phyloP scores from a whole-genome alignment of 2,113 vertebrate species.

The Marmota flaviventris region DNA sequence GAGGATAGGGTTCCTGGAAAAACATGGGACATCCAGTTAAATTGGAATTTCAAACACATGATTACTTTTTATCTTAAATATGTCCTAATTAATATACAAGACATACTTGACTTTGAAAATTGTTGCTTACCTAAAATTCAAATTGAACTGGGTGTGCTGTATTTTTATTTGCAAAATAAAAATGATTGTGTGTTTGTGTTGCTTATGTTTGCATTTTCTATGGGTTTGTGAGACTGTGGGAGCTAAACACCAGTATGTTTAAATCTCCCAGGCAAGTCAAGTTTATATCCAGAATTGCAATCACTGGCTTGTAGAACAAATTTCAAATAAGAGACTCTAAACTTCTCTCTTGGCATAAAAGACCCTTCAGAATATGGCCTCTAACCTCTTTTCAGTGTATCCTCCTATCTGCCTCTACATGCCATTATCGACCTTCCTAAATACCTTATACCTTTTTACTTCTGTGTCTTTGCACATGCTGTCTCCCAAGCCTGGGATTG shows the following conservation, averaged over 20 bases:
- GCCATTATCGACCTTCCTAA: not conserved
- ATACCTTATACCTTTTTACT: not conserved
- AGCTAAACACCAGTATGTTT: not conserved
- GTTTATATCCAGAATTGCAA: not conserved
- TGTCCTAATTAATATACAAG: not conserved
- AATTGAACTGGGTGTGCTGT: not conserved
- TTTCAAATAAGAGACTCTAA: not conserved
- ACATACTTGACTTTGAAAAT: not conserved
- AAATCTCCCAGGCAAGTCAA: not conserved
- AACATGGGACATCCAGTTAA: not conserved
- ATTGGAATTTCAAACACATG: conserved; percentile 38
- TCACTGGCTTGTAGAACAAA: not conserved
- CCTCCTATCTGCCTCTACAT: not conserved
- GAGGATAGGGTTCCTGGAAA: not conserved
- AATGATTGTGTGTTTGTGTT: not conserved
- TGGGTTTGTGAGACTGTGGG: not conserved
- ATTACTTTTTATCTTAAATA: not conserved
- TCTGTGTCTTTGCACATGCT: not conserved
- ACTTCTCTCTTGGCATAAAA: not conserved
- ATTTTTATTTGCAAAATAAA: conserved; percentile 30
- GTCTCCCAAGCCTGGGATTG: not conserved
- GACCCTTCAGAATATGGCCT: not conserved
- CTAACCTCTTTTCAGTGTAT: not conserved
- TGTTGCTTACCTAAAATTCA: not conserved
- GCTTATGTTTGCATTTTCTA: not conserved